Base-by-base conservation (phyloP, 2,113 vertebrate species). In the Loxodonta africana region DNA sequence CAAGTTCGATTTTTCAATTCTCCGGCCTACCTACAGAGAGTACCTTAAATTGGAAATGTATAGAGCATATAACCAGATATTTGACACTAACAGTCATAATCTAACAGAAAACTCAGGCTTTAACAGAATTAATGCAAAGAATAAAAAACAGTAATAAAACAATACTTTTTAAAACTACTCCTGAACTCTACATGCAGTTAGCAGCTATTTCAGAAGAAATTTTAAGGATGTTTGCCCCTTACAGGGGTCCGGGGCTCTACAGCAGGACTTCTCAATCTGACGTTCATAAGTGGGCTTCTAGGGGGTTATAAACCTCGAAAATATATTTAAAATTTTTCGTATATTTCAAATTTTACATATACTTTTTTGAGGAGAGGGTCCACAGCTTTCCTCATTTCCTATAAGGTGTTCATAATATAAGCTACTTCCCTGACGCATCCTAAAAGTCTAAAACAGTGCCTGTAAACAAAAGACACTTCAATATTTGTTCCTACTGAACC, bases 41-140 rank as follows among this genome's bases (percentile, higher is more conserved):
- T 37, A 78, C 90, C 37, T 88, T 80, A 97, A 90, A n/a, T n/a
- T 86, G 30, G 26, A 88, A 96, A 90, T 6, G 51, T 44, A 25
- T 30, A 28, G 8, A 73, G 37, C 92, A 76, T 53, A 83, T 10
- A 33, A 84, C 23, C 46, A 94, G 46, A 84, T 91, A 37, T 91
- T 86, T 83, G 83, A 84, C 12, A 90, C 10, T 81, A 48, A 88
- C 25, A 67, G 20, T 48, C n/a, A 77, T 0, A 28, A 77, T 84
- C 57, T 88, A 83, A 63, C 12, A 73, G 93, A 74, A 90, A 86
- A 76, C 25, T 73, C 8, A 78, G 30, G 6, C 48, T 84, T 63
- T 25, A 60, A 57, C 8, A 83, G 51, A 95, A 93, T 71, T 81
- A 80, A 88, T 44, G 48, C 25, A 60, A 91, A 62, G 41, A 88